Percentiles rank a stretch among this genome's conserved stretches.
Conservation (phyloP, 2,888 invertebrate genomes). For the Coelopa pilipes region DNA sequence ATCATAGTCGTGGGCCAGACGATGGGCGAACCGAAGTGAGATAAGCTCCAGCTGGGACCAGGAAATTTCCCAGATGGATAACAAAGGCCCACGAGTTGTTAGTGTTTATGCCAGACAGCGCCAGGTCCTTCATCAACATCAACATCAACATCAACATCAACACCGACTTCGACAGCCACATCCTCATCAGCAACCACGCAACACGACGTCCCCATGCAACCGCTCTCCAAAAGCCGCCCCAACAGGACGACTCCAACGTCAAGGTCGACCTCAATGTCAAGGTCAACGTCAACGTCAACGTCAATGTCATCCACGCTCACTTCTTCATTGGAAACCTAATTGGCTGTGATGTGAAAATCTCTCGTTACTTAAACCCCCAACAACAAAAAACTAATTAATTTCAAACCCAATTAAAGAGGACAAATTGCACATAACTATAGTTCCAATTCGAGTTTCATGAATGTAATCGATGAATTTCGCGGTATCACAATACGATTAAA, state of each 20-base stretch:
- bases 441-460: too few relatives aligned
- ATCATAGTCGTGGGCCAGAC: constrained; percentile 85
- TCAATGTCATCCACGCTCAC: background rate
- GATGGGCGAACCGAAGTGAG: constrained; percentile 74
- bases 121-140: constrained; percentile 29
- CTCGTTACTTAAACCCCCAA: constrained; percentile 27
- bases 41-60: constrained; percentile 68
- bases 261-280: too few relatives aligned
- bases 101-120: constrained; percentile 26
- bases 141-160: constrained; percentile 27
- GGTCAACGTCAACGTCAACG: background rate
- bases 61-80: constrained; percentile 68
- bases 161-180: constrained; percentile 25
- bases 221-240: too few relatives aligned
- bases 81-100: constrained; percentile 63
- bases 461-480: background rate
- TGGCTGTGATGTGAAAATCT: constrained; percentile 62
- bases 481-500: background rate
- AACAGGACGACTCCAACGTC: background rate
- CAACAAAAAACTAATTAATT: constrained; percentile 22
- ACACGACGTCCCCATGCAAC: background rate
- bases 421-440: background rate
- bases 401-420: background rate
- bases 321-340: constrained; percentile 50
- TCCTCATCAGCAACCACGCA: constrained; percentile 27